Evolutionary conservation across 2,888 invertebrate genomes (phyloP).

Genomic region (Mesorhabditis spiculigera): DNA sequence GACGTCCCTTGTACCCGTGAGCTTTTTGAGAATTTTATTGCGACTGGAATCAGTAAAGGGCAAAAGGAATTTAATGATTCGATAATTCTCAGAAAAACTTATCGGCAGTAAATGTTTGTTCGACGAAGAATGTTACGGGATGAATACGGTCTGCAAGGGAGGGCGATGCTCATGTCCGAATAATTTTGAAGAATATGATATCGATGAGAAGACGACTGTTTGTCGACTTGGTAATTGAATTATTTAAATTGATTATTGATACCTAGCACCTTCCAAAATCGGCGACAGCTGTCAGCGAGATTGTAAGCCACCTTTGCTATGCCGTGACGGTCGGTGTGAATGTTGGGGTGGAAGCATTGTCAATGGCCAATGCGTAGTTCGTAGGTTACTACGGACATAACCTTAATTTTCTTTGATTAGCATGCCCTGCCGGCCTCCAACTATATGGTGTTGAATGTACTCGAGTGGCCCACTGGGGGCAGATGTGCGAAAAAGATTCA

Average conservation of each 20-base stretch:
- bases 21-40: conserved; percentile 13
- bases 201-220: conserved; percentile 48
- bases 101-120: conserved; percentile 52
- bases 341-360: conserved; percentile 57
- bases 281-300: conserved; percentile 56
- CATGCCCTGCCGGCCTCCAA: conserved; percentile 55
- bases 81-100: conserved; percentile 49
- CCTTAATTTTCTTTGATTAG: conserved; percentile 25
- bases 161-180: conserved; percentile 56
- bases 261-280: conserved; percentile 50
- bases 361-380: conserved; percentile 54
- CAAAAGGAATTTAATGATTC: background rate
- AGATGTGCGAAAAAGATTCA: conserved; percentile 43
- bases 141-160: conserved; percentile 54
- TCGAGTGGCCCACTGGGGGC: conserved; percentile 51
- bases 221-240: conserved; percentile 51
- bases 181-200: conserved; percentile 56
- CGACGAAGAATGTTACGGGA: conserved; percentile 59
- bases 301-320: conserved; percentile 57
- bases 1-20: conserved; percentile 57
- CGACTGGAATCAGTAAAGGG: background rate
- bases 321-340: conserved; percentile 57
- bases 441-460: conserved; percentile 55
- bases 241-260: conserved; percentile 18
- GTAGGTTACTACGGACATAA: conserved; percentile 33